phyloP scores from a whole-genome alignment of 1,140 invertebrate genomes.

The Bombus waltoni region DNA sequence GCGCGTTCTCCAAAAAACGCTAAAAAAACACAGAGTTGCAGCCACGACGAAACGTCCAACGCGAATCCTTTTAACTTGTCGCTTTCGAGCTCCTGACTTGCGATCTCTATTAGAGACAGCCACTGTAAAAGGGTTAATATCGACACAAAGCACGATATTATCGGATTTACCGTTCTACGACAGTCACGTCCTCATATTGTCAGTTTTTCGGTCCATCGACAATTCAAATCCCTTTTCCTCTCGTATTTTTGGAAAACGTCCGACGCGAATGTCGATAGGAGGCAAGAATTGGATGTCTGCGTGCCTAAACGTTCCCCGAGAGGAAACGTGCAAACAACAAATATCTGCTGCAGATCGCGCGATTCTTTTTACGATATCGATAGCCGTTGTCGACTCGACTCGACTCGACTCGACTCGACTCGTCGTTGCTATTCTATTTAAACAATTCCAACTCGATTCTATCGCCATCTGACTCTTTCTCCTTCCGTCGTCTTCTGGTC shows the following conservation, averaged over 20 bases:
- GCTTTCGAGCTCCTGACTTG: background rate
- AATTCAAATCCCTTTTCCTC: conserved; percentile 10
- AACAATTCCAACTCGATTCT: background rate
- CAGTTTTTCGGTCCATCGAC: background rate
- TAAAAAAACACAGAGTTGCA: background rate
- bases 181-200: conserved; percentile 25
- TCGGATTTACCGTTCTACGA: conserved; percentile 3
- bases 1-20: background rate
- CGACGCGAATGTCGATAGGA: conserved; percentile 30
- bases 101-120: background rate
- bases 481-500: background rate
- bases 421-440: background rate
- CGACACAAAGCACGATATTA: conserved; percentile 26
- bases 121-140: conserved; percentile 38
- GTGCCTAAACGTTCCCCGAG: conserved; percentile 15
- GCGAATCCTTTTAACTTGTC: background rate
- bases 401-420: background rate
- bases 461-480: background rate
- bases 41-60: background rate
- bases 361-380: conserved; percentile 6
- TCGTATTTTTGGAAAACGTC: background rate
- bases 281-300: conserved; percentile 12
- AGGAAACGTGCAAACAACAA: conserved; percentile 5
- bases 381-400: background rate
- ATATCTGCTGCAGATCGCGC: background rate